Evolutionary conservation across 2,888 invertebrate genomes (phyloP).

Genomic region (Ashinkailepas kermadecensis): DNA sequence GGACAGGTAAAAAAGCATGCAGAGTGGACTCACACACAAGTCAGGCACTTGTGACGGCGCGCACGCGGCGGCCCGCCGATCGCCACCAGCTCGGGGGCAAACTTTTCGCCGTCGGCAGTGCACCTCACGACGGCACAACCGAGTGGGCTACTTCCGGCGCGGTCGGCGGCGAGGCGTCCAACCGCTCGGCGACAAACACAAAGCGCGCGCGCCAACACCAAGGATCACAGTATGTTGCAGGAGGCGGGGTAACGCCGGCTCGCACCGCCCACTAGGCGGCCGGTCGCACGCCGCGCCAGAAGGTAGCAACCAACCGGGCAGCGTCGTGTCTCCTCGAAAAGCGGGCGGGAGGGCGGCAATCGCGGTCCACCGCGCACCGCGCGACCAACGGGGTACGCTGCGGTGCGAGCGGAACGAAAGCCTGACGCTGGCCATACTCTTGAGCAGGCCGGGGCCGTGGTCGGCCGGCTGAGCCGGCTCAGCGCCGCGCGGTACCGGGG

Average conservation of each 20-base stretch:
- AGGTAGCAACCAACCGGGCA: neutral
- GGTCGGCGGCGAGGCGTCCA: neutral
- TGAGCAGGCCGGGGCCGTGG: neutral
- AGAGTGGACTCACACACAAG: neutral
- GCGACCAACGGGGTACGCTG: neutral
- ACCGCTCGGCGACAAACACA: neutral
- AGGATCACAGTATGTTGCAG: slow-evolving; percentile 37
- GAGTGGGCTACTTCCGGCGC: neutral
- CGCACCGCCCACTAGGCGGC: slow-evolving; percentile 43
- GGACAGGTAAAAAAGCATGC: slow-evolving; percentile 1
- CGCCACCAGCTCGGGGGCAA: neutral
- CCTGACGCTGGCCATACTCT: neutral
- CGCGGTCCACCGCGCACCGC: neutral
- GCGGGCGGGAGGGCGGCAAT: neutral
- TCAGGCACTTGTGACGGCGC: slow-evolving; percentile 14
- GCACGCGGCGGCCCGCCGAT: neutral
- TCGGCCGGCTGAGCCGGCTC: too few species aligned
- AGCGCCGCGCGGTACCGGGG: too few species aligned
- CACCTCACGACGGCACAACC: neutral
- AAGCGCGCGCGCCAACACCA: neutral
- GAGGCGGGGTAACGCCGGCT: slow-evolving; percentile 47
- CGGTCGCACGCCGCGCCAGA: neutral
- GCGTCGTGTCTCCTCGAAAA: neutral
- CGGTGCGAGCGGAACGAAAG: neutral
- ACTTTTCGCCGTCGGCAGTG: neutral